Conservation (phyloP, 2,113 vertebrate genomes). For the Callospermophilus lateralis region DNA sequence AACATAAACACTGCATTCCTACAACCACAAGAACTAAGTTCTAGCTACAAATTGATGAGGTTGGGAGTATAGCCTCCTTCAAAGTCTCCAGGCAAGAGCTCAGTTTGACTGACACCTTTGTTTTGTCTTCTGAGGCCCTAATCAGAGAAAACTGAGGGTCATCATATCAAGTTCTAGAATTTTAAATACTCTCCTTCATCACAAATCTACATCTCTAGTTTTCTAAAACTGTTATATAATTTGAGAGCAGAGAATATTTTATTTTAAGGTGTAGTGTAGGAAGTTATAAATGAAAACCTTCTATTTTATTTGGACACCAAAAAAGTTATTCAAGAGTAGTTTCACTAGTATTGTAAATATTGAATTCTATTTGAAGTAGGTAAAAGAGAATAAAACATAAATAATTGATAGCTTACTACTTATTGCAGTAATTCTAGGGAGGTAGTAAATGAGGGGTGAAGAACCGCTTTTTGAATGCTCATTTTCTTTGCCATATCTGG, state of each 20-base stretch:
- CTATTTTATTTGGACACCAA: background rate
- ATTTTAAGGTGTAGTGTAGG: background rate
- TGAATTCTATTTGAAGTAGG: background rate
- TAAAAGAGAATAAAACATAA: background rate
- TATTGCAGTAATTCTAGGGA: background rate
- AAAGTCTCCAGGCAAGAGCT: background rate
- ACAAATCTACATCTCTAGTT: too few relatives aligned
- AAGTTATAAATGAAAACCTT: background rate
- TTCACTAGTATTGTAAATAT: background rate
- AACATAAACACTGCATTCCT: background rate
- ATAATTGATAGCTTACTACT: background rate
- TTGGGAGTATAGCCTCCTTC: background rate
- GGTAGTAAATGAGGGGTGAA: background rate
- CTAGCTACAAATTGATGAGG: background rate
- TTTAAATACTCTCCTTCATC: too few relatives aligned
- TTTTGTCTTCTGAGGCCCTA: background rate
- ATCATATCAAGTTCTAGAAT: too few relatives aligned
- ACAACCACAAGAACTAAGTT: background rate
- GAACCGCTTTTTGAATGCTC: background rate
- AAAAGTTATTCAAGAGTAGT: background rate
- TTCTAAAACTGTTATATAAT: background rate
- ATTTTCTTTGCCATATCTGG: background rate
- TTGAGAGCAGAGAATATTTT: background rate
- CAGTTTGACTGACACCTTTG: background rate
- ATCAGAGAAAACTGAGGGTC: background rate